Evolutionary conservation across 2,888 invertebrate species (phyloP).

Genomic region (Willowsia nigromaculata): DNA sequence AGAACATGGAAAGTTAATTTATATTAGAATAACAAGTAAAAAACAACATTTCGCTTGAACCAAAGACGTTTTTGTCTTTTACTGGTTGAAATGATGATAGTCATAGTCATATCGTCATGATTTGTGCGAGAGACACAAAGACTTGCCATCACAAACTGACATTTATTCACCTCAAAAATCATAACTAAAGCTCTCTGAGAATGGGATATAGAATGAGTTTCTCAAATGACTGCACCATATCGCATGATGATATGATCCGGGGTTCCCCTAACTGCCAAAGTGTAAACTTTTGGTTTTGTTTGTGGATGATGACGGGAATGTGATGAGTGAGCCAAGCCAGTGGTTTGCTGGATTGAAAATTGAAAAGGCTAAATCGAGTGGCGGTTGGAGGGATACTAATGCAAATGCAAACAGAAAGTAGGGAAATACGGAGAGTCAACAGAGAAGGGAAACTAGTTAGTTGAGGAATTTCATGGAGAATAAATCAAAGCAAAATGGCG

Average conservation of each 20-base stretch:
- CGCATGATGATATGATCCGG: background rate
- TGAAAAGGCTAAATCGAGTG: background rate
- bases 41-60: background rate
- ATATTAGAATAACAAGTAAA: constrained; percentile 27
- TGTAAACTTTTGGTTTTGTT: background rate
- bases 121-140: background rate
- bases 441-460: too few relatives aligned
- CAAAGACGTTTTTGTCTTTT: background rate
- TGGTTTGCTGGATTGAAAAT: background rate
- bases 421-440: too few relatives aligned
- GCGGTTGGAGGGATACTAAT: background rate
- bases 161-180: constrained; percentile 48
- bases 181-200: background rate
- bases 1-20: background rate
- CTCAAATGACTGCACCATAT: background rate
- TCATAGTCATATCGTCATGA: background rate
- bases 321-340: background rate
- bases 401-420: background rate
- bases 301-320: background rate
- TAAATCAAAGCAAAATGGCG: too few relatives aligned
- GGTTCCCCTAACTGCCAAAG: background rate
- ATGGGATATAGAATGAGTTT: background rate
- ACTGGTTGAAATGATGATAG: background rate
- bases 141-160: constrained; percentile 8
- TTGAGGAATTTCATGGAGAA: too few relatives aligned